Percentiles rank a stretch among this genome's conserved stretches.
Evolutionary conservation across 2,113 vertebrate genomes (phyloP).

Genomic region (Gallinago jamesoni): DNA sequence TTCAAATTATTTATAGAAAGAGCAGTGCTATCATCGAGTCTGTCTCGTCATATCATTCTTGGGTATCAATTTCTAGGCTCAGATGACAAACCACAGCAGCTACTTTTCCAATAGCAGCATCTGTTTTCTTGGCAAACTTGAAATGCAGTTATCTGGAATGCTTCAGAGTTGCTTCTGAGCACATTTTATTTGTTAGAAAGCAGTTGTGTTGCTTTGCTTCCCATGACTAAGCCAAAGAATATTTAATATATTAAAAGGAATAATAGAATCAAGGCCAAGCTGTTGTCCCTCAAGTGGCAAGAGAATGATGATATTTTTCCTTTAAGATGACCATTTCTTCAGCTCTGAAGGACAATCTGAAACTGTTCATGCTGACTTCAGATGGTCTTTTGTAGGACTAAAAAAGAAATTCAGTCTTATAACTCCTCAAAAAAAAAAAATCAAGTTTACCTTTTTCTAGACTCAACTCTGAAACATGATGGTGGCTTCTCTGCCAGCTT

Average conservation of each 20-base stretch:
- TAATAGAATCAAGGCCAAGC: slow-evolving; percentile 15
- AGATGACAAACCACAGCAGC: slow-evolving; percentile 76
- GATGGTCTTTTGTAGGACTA: background rate
- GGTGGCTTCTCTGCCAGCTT: background rate
- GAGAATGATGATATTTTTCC: background rate
- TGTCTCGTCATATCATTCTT: slow-evolving; percentile 62
- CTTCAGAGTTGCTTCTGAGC: slow-evolving; percentile 50
- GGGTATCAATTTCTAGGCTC: slow-evolving; percentile 69
- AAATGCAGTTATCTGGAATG: slow-evolving; percentile 59
- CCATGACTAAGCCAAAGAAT: slow-evolving; percentile 60
- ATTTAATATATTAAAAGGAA: slow-evolving; percentile 63
- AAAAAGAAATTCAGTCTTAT: background rate
- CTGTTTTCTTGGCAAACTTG: slow-evolving; percentile 69
- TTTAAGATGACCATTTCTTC: background rate
- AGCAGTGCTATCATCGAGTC: slow-evolving; percentile 39
- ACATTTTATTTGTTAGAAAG: slow-evolving; percentile 71
- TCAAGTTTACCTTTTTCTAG: background rate
- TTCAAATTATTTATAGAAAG: slow-evolving; percentile 60
- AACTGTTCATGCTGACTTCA: background rate
- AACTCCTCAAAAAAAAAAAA: background rate
- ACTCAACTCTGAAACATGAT: background rate
- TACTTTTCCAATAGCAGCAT: slow-evolving; percentile 78
- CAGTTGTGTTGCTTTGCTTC: slow-evolving; percentile 52
- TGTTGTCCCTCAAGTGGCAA: slow-evolving; percentile 9
- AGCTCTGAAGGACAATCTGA: background rate